Percentiles rank a stretch among this genome's conserved stretches.
These are phyloP conservation scores for Ectropis crepuscularia DNA, from an alignment of 2,888 invertebrate genomes.

Conservation along the genomic window DNA sequence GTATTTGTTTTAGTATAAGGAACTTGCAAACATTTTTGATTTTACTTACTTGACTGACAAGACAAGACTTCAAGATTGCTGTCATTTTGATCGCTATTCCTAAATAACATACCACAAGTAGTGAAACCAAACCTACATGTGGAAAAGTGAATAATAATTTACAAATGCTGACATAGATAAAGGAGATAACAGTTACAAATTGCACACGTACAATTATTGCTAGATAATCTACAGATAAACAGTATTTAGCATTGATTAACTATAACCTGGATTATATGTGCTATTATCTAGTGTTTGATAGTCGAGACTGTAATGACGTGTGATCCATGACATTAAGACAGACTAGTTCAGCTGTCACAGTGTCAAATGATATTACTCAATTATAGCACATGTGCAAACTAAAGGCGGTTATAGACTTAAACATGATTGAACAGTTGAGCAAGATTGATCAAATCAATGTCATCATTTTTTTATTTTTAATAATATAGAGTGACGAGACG, in stretches of 20 bases:
- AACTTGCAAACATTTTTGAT: too few relatives aligned
- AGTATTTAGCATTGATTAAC: conserved; percentile 29
- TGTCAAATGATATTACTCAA: conserved; percentile 62
- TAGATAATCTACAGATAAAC: conserved; percentile 10
- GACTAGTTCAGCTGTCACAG: conserved; percentile 50
- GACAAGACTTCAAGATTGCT: too few relatives aligned
- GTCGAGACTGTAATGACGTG: conserved; percentile 50
- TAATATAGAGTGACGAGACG: too few relatives aligned
- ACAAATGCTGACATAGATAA: neutral
- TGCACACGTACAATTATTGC: conserved; percentile 14
- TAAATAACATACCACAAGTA: too few relatives aligned
- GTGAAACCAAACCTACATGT: too few relatives aligned
- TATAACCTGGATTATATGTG: conserved; percentile 33
- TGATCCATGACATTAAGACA: conserved; percentile 61
- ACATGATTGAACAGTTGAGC: too few relatives aligned
- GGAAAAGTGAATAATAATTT: too few relatives aligned
- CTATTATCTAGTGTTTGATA: conserved; percentile 16
- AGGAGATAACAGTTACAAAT: conserved; percentile 9
- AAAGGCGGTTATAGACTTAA: neutral
- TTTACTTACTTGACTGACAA: too few relatives aligned
- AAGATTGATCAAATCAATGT: too few relatives aligned
- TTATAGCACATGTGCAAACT: conserved; percentile 47
- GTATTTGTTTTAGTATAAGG: too few relatives aligned
- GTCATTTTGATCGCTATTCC: too few relatives aligned
- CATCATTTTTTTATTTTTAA: too few relatives aligned